Evolutionary conservation across 2,888 invertebrate species (phyloP), one percentile per base, ranked within the genome.

Genomic region (Zhuqinia jingwanae): DNA sequence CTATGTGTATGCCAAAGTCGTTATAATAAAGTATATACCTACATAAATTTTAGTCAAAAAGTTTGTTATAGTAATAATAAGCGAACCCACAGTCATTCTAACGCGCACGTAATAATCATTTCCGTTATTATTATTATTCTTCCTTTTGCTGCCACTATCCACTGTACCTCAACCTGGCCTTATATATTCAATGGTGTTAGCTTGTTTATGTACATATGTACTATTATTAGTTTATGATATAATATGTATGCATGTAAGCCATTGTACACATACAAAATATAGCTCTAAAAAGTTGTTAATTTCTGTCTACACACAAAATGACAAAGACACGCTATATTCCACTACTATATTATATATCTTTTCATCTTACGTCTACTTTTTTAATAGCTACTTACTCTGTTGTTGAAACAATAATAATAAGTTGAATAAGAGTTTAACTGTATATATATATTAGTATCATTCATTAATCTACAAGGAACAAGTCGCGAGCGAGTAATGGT

Each of bases 21-120:
- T 10, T 13, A 27, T 27, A 60, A 60, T 60, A 25, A 13, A 27
- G 60, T 27, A 15, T 60, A 60, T 60, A 15, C 22, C 27, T 60
- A 60, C n/a, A n/a, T n/a, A n/a, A n/a, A n/a, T n/a, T n/a, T n/a
- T n/a, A n/a, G n/a, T 60, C 22, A 27, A 15, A 25, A 25, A 60
- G 27, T 50, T 56, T 56, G 56, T 56, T 20, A n/a, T n/a, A n/a
- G 20, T 56, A 56, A 56, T 56, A 56, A 56, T 17, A 11, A 56
- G 11, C 20, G 56, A 56, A 11, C 56, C 17, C 56, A 56, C 5
- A n/a, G n/a, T n/a, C 50, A 50, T 15, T 15, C 50, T 13, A 15
- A 50, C n/a, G 50, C 50, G n/a, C 56, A 56, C 17, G 56, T 56
- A 56, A 56, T 56, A 56, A 56, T 56, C 56, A 56, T 17, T 5